Percentiles rank a stretch among this genome's conserved stretches.
Evolutionary conservation across 53 echinoderm and acorn worm genomes (phyloP).

Genomic region (Henricia sp.): DNA sequence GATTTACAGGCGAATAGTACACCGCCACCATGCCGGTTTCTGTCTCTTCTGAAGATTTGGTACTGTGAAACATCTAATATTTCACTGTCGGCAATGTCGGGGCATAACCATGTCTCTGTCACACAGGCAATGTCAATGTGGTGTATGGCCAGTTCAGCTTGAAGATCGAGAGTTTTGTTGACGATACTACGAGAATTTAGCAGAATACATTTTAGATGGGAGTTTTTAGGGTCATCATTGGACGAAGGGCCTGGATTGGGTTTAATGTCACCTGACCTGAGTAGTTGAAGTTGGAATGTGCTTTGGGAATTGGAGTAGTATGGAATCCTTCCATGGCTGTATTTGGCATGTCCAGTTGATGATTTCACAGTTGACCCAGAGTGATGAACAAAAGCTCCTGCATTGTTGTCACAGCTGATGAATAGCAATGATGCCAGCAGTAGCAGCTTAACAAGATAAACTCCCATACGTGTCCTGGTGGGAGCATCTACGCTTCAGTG

Average conservation of each 20-base stretch:
- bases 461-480: no score
- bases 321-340: not conserved
- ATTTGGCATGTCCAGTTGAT: conserved; percentile 22
- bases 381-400: no score
- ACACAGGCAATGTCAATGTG: no score
- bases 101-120: conserved; percentile 12
- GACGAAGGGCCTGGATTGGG: no score
- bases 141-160: no score
- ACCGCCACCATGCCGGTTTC: conserved; percentile 14
- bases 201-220: not conserved
- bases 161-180: no score
- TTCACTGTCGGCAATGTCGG: conserved; percentile 1
- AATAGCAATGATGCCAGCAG: no score
- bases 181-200: conserved; percentile 5
- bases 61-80: not conserved
- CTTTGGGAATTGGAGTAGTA: conserved; percentile 1
- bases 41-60: conserved; percentile 12
- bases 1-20: conserved; percentile 23
- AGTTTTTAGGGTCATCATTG: conserved; percentile 15
- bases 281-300: conserved; percentile 12
- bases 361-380: conserved; percentile 1
- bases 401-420: no score
- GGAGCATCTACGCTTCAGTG: no score
- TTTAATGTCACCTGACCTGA: not conserved
- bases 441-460: no score